Evolutionary conservation across 2,113 vertebrate genomes (phyloP).

Genomic region (Odocoileus hemionus): DNA sequence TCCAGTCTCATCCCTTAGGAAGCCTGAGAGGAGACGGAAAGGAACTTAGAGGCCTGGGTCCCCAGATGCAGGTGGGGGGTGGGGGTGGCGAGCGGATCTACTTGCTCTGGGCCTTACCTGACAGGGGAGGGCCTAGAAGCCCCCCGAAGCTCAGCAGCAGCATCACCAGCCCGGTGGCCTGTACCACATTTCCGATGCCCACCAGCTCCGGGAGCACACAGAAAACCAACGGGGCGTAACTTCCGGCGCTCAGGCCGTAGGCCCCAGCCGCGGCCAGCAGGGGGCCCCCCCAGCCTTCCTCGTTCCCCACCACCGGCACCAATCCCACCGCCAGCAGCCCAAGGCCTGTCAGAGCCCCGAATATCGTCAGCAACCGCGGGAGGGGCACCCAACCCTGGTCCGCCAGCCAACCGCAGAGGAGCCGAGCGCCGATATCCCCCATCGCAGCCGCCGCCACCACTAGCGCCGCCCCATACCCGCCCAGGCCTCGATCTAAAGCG

Average conservation of each 20-base stretch:
- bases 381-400: constrained; percentile 79
- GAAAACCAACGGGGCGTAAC: constrained; percentile 80
- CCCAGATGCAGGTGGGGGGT: background rate
- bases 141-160: constrained; percentile 83
- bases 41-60: background rate
- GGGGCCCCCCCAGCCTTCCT: constrained; percentile 24
- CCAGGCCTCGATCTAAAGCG: constrained; percentile 78
- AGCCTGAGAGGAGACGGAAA: constrained; percentile 53
- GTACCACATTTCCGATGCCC: constrained; percentile 77
- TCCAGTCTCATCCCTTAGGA: constrained; percentile 68
- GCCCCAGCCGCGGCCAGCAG: constrained; percentile 68
- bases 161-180: constrained; percentile 84
- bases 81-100: accelerated
- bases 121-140: constrained; percentile 82
- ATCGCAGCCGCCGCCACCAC: constrained; percentile 80
- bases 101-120: constrained; percentile 76
- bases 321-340: constrained; percentile 76
- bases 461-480: constrained; percentile 80
- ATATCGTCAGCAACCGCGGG: constrained; percentile 74
- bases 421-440: constrained; percentile 77
- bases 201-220: constrained; percentile 82
- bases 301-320: constrained; percentile 59
- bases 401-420: constrained; percentile 83
- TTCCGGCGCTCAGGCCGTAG: constrained; percentile 79
- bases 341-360: constrained; percentile 73